Percentiles rank a stretch among this genome's conserved stretches.
These are phyloP conservation scores for Sympetrum striolatum DNA, from an alignment of 2,888 invertebrate genomes.

Conservation along the genomic window DNA sequence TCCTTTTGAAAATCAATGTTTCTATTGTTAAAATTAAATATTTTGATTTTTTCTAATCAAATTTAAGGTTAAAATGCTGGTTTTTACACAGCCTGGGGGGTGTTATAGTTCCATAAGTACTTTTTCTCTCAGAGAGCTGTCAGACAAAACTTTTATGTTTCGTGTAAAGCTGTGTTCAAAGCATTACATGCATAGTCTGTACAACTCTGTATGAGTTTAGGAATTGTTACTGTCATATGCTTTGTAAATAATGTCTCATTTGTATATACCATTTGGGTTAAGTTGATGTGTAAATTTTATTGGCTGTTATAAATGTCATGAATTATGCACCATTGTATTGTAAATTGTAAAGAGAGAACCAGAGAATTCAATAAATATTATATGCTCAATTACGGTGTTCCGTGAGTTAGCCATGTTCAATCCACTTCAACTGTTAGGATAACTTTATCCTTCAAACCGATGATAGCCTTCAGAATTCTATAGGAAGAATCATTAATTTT, in stretches of 20 bases:
- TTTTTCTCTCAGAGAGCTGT: not conserved
- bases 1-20: not conserved
- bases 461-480: no score
- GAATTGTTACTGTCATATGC: constrained; percentile 17
- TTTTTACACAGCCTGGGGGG: not conserved
- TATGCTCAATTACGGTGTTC: not conserved
- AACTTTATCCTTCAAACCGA: no score
- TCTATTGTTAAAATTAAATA: not conserved
- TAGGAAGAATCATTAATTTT: no score
- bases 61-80: no score
- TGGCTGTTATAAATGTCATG: constrained; percentile 13
- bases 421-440: no score
- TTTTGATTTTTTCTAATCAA: not conserved
- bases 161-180: not conserved
- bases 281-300: not conserved
- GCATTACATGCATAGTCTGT: not conserved
- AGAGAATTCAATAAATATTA: constrained; percentile 12
- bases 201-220: not conserved
- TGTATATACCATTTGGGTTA: constrained; percentile 23
- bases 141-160: not conserved
- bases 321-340: constrained; percentile 20
- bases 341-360: constrained; percentile 12
- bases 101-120: not conserved
- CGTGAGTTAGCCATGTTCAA: not conserved
- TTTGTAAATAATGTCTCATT: constrained; percentile 31